phyloP scores from a whole-genome alignment of 2,888 invertebrate genomes.

The Drosophila emarginata region DNA sequence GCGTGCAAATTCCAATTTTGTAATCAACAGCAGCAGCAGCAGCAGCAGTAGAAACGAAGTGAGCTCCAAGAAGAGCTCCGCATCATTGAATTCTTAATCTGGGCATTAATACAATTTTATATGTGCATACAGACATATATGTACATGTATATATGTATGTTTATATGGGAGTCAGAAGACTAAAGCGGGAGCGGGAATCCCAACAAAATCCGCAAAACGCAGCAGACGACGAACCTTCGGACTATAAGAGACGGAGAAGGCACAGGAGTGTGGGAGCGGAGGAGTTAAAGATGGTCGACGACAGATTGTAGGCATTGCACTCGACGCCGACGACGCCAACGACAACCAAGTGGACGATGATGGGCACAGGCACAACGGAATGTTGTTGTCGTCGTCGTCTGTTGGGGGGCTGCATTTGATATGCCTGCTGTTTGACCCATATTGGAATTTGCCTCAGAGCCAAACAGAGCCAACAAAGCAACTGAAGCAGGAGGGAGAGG shows the following conservation, averaged over 20 bases:
- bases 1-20: constrained; percentile 69
- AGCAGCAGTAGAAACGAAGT: constrained; percentile 27
- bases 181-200: constrained; percentile 58
- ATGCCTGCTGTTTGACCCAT: constrained; percentile 74
- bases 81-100: constrained; percentile 76
- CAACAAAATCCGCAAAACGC: constrained; percentile 65
- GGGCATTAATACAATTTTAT: constrained; percentile 78
- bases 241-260: constrained; percentile 14
- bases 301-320: constrained; percentile 62
- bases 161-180: background rate
- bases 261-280: background rate
- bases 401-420: constrained; percentile 63
- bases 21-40: constrained; percentile 48
- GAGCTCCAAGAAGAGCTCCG: constrained; percentile 43
- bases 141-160: constrained; percentile 31
- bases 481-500: background rate
- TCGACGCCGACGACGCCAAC: constrained; percentile 18
- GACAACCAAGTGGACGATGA: background rate
- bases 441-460: constrained; percentile 66
- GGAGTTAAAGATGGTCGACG: constrained; percentile 51
- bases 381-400: constrained; percentile 38
- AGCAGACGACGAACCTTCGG: constrained; percentile 31
- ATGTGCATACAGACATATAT: constrained; percentile 19
- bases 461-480: constrained; percentile 21
- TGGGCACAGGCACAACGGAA: constrained; percentile 42